Evolutionary conservation across 2,888 invertebrate genomes (phyloP), one percentile per base, ranked within the genome.

Genomic region (Caenorhabditis sp.): DNA sequence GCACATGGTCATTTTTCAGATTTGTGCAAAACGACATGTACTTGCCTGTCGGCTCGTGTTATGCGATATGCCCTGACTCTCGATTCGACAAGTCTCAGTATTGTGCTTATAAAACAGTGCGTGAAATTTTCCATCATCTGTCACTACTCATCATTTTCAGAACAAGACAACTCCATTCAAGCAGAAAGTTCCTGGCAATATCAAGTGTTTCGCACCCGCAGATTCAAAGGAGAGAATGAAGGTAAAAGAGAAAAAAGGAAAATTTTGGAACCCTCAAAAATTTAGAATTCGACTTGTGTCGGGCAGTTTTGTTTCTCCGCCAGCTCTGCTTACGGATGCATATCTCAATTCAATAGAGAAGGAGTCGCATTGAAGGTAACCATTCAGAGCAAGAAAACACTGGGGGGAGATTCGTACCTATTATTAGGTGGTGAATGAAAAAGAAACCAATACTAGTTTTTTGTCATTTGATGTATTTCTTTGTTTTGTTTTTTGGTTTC

Each of bases 211-310:
- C 28, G 75, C 44, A 35, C 66, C 68, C 35, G 22, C 28, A 14
- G 31, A 19, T 3, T 24, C 14, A 3, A 44, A 22, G 8, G 66
- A 44, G 0, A 49, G 63, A 38, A 38, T 44, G 44, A 75, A 75
- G 19, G 74, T 75, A 31, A 49, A 35, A 31, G 7, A 31, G 24
- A 28, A 49, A 24, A 64, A 28, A 31, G 28, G 24, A 31, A 24
- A 7, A 31, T 31, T 31, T 31, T 31, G 31, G 19, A 59, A 41
- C 38, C 16, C 10, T 1, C 41, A 35, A 41, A 44, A 38, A 70
- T 80, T 66, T 58, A 80, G 80, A 72, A 80, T 66, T 38, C 72
- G 38, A 66, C 72, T n/a, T 80, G 80, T 41, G 22, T 59, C 16
- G 74, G 80, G 0, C 80, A 81, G 38, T 81, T 49, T 22, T 81